Base-by-base conservation (phyloP, 2,113 vertebrate genomes). In the Thamnaconus septentrionalis region DNA sequence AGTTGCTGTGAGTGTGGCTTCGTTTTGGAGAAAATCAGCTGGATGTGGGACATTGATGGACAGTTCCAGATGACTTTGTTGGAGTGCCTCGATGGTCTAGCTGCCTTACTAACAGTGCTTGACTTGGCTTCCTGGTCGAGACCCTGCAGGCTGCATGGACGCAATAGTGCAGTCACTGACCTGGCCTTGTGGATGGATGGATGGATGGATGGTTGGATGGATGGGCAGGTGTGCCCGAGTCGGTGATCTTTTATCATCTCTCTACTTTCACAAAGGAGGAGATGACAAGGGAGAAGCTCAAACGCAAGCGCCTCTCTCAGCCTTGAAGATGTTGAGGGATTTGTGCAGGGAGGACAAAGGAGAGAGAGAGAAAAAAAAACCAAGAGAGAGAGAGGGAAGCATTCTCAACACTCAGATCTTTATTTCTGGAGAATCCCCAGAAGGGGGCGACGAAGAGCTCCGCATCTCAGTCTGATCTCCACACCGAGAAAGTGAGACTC, bases 301-400 rank as follows among this genome's bases (percentile, higher is more conserved):
- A 91, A 74, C 88, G 85, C 68, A 91, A 90, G 82, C 87, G 88
- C 71, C 85, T 90, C 71, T 86, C 89, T 81, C 88, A 89, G 79
- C 87, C 90, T 50, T 91, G 83, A 89, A 75, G 42, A 9, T 11
- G 9, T 8, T 31, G 5, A 0, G 53, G 53, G 62, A 6, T 53
- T 61, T n/a, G 40, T 9, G 69, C 58, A 74, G 65, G 61, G 62
- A 73, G 54, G 64, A 78, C 73, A 75, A 50, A 75, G 49, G 53
- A 41, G 60, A 61, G 56, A 31, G 18, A 31, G 18, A 31, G 18
- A 31, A 31, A 31, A 31, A 31, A 31, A 31, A 31, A 31, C 18
- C 18, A 69, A 58, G 67, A 42, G 73, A 61, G 75, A 82, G 72
- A 64, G 64, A 74, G 61, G 43, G 53, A 55, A 66, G 73, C 59